Evolutionary conservation across 2,888 invertebrate genomes (phyloP).

Genomic region (Drosophila mercatorum): DNA sequence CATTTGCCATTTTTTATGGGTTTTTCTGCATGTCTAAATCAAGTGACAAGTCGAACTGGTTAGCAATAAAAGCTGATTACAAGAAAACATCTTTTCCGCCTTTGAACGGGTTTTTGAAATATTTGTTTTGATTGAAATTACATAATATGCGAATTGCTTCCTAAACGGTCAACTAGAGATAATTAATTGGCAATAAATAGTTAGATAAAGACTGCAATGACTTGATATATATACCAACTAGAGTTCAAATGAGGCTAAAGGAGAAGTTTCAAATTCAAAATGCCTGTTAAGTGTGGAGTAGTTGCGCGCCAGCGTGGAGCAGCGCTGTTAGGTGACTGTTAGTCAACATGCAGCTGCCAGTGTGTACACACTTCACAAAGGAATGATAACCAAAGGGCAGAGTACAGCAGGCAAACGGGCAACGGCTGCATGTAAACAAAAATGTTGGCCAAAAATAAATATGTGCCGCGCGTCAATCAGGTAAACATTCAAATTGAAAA

Average conservation of each 20-base stretch:
- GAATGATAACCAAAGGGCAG: slow-evolving; percentile 57
- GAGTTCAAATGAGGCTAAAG: slow-evolving; percentile 2
- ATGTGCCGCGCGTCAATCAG: slow-evolving; percentile 85
- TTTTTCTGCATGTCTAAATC: slow-evolving; percentile 42
- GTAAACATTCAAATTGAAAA: slow-evolving; percentile 58
- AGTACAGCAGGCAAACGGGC: slow-evolving; percentile 55
- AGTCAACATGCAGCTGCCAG: not conserved
- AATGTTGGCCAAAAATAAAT: slow-evolving; percentile 80
- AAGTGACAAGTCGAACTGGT: slow-evolving; percentile 61
- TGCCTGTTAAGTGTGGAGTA: not conserved
- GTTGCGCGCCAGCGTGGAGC: slow-evolving; percentile 1
- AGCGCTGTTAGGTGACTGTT: slow-evolving; percentile 1
- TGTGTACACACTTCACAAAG: slow-evolving; percentile 12
- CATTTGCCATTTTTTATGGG: slow-evolving; percentile 28
- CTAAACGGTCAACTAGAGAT: slow-evolving; percentile 47
- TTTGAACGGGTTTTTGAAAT: slow-evolving; percentile 51
- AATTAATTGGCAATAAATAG: slow-evolving; percentile 31
- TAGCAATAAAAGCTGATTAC: slow-evolving; percentile 48
- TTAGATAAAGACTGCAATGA: slow-evolving; percentile 18
- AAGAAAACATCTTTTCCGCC: slow-evolving; percentile 58
- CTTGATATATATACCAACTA: not conserved
- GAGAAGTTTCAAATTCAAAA: not conserved
- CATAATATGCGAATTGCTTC: slow-evolving; percentile 58
- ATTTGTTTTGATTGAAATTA: slow-evolving; percentile 59
- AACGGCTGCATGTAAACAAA: slow-evolving; percentile 50